A percentile compares a stretch with the other conserved stretches of the same genome.
phyloP scores from a whole-genome alignment of 2,113 vertebrate genomes.

The Hippocampus comes region DNA sequence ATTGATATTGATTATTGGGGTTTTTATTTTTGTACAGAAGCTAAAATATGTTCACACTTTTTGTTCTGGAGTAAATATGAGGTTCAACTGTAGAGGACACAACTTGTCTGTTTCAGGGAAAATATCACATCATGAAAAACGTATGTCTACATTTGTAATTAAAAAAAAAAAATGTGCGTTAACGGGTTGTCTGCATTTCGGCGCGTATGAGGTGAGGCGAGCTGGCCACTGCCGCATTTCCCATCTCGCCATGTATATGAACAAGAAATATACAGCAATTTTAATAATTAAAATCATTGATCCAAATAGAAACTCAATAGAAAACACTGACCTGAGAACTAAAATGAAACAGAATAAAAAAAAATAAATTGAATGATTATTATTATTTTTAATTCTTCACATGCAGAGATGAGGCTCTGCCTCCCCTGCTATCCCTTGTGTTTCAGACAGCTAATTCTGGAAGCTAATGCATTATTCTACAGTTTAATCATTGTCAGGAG shows the following conservation, averaged over 20 bases:
- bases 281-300: no score
- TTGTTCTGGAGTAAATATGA: conserved; percentile 4
- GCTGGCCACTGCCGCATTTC: no score
- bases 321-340: no score
- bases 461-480: not conserved
- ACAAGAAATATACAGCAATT: no score
- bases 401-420: not conserved
- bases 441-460: not conserved
- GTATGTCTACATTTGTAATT: no score
- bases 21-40: conserved; percentile 15
- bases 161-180: no score
- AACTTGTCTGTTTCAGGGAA: not conserved
- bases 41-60: not conserved
- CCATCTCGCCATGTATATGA: no score
- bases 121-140: not conserved
- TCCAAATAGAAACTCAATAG: no score
- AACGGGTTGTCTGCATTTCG: no score
- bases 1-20: conserved; percentile 35
- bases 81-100: not conserved
- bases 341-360: no score
- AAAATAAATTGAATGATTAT: not conserved
- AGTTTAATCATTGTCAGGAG: not conserved
- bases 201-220: no score
- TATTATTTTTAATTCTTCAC: not conserved
- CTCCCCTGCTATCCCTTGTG: not conserved